Percentiles rank a stretch among this genome's conserved stretches.
These are phyloP conservation scores for Chymomyza amoena DNA, from an alignment of 2,888 invertebrate species.

Conservation along the genomic window DNA sequence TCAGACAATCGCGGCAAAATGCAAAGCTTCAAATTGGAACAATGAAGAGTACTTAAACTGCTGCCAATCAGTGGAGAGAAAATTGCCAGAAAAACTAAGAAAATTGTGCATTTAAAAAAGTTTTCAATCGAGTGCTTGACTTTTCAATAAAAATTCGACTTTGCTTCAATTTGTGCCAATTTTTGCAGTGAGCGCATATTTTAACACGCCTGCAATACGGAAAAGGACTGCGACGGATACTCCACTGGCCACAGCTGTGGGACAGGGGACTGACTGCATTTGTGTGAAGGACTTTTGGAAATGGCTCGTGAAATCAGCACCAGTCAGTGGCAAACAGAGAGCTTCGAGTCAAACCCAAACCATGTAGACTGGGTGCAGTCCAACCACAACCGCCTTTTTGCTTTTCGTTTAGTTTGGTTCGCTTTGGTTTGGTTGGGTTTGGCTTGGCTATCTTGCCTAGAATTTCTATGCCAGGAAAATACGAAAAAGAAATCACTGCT, in stretches of 20 bases:
- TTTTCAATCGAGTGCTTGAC: conserved; percentile 14
- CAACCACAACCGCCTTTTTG: background rate
- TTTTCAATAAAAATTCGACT: conserved; percentile 45
- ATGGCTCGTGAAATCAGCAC: conserved; percentile 57
- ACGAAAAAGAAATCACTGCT: background rate
- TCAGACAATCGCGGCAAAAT: conserved; percentile 42
- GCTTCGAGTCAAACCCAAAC: conserved; percentile 24
- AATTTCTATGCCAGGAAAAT: conserved; percentile 1
- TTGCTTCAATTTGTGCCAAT: conserved; percentile 55
- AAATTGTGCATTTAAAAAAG: background rate
- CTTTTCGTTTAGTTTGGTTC: background rate
- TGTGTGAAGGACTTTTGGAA: conserved; percentile 48
- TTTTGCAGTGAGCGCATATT: conserved; percentile 35
- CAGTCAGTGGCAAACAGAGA: background rate
- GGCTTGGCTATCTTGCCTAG: background rate
- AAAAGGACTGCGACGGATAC: too few relatives aligned
- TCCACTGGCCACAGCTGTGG: too few relatives aligned
- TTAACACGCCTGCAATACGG: background rate
- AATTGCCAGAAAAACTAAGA: background rate
- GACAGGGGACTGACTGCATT: conserved; percentile 12
- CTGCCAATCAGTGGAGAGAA: background rate
- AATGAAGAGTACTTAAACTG: conserved; percentile 47
- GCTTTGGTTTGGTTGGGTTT: background rate
- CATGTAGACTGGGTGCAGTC: background rate
- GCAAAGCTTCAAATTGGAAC: conserved; percentile 56